Evolutionary conservation across 2,888 invertebrate genomes (phyloP).

Genomic region (Archaeoteleia sp.): DNA sequence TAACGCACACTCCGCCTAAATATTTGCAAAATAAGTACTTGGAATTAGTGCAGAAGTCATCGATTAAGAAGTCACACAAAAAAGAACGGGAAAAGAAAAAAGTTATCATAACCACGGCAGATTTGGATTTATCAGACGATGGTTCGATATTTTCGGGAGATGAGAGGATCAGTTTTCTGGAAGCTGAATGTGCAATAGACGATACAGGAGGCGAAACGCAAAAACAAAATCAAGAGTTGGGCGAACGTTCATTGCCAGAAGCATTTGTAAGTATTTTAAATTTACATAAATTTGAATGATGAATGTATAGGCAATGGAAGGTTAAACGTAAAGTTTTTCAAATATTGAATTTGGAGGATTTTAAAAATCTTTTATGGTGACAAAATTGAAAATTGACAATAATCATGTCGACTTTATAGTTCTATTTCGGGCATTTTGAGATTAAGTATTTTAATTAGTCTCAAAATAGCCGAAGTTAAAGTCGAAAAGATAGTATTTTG

Average conservation of each 20-base stretch:
- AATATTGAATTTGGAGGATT: too few species aligned
- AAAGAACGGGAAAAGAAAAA: slow-evolving; percentile 60
- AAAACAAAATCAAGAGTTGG: slow-evolving; percentile 1
- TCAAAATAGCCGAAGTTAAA: too few species aligned
- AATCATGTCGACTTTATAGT: too few species aligned
- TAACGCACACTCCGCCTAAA: slow-evolving; percentile 64
- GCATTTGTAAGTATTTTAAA: slow-evolving; percentile 21
- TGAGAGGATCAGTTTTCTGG: slow-evolving; percentile 50
- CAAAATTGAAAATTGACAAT: too few species aligned
- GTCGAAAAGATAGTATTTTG: too few species aligned
- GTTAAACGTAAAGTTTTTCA: too few species aligned
- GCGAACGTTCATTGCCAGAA: slow-evolving; percentile 10
- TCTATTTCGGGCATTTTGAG: too few species aligned
- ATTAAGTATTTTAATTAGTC: too few species aligned
- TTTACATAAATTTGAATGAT: too few species aligned
- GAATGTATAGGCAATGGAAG: too few species aligned
- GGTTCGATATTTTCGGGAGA: slow-evolving; percentile 67
- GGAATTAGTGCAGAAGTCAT: slow-evolving; percentile 60
- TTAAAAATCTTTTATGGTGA: too few species aligned
- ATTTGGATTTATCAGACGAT: slow-evolving; percentile 63
- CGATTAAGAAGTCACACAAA: slow-evolving; percentile 68
- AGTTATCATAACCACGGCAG: slow-evolving; percentile 23
- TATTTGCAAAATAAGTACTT: slow-evolving; percentile 58
- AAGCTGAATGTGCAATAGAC: slow-evolving; percentile 40
- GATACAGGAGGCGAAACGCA: background rate